Conservation (phyloP, 2,888 invertebrate species). For the Nemotelus pantherinus region DNA sequence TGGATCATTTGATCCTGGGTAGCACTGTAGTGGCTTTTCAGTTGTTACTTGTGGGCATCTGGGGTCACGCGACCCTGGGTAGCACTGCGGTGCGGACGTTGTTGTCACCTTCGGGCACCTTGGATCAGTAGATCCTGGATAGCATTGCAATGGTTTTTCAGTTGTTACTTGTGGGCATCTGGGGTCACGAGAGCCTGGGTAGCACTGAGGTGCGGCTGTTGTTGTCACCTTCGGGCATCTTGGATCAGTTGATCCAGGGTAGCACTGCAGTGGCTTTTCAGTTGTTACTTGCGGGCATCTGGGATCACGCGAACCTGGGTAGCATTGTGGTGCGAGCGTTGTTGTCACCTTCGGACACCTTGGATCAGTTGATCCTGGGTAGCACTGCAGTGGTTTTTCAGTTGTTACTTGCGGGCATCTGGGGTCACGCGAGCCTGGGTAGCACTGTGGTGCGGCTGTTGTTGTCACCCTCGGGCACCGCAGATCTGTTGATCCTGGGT, state of each 20-base stretch:
- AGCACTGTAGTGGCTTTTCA: constrained; percentile 54
- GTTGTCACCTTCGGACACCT: constrained; percentile 51
- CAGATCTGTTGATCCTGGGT: constrained; percentile 57
- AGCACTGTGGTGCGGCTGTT: constrained; percentile 49
- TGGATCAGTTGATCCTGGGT: constrained; percentile 56
- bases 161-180: constrained; percentile 57
- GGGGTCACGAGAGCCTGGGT: constrained; percentile 61
- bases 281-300: constrained; percentile 57
- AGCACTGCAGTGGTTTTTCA: constrained; percentile 49
- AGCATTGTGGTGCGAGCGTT: constrained; percentile 50
- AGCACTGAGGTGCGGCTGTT: constrained; percentile 59
- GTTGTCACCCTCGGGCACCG: background rate
- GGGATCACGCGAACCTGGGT: constrained; percentile 54
- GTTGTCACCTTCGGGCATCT: constrained; percentile 59
- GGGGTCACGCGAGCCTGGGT: constrained; percentile 57
- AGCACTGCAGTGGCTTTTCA: constrained; percentile 53
- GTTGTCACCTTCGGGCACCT: constrained; percentile 57
- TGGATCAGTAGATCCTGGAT: constrained; percentile 59
- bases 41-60: constrained; percentile 55
- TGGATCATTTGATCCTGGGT: constrained; percentile 57
- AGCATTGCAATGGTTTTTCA: constrained; percentile 46
- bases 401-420: constrained; percentile 29
- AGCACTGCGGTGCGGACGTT: constrained; percentile 56
- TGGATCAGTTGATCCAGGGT: constrained; percentile 59
- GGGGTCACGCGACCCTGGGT: constrained; percentile 58